Evolutionary conservation across 2,888 invertebrate genomes (phyloP).

Genomic region (Archips xylosteana): DNA sequence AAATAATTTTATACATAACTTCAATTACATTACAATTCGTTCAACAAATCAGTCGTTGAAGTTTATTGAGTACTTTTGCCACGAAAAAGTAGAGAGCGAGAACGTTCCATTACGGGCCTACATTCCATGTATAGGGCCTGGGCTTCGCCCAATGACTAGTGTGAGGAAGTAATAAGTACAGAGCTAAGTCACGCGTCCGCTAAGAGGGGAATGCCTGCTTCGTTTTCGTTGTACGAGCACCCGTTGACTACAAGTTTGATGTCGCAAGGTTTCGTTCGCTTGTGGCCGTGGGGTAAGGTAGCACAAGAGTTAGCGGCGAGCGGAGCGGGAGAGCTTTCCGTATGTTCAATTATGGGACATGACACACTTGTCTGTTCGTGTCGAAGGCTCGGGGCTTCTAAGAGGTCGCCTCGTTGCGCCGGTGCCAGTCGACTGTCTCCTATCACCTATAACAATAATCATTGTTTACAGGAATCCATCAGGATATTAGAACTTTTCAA

Average conservation of each 20-base stretch:
- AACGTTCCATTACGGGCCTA: slow-evolving; percentile 10
- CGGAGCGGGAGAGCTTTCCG: slow-evolving; percentile 54
- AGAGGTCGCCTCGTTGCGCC: slow-evolving; percentile 74
- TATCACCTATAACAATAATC: slow-evolving; percentile 74
- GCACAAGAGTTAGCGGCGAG: slow-evolving; percentile 46
- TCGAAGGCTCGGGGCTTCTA: slow-evolving; percentile 80
- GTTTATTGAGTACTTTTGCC: not conserved
- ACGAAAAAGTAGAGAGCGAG: not conserved
- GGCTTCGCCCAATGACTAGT: slow-evolving; percentile 60
- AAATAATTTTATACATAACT: not conserved
- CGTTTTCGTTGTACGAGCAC: slow-evolving; percentile 67
- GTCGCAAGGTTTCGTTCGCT: slow-evolving; percentile 58
- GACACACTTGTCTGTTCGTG: slow-evolving; percentile 87
- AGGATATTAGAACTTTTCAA: not conserved
- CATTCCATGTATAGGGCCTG: slow-evolving; percentile 26
- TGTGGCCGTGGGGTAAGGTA: slow-evolving; percentile 32
- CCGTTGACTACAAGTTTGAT: slow-evolving; percentile 76
- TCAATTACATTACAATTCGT: slow-evolving; percentile 1
- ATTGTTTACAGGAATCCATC: not conserved
- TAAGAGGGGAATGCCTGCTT: slow-evolving; percentile 73
- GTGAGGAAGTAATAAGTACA: slow-evolving; percentile 45
- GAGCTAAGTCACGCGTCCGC: slow-evolving; percentile 59
- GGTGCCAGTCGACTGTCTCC: slow-evolving; percentile 85
- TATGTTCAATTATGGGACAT: slow-evolving; percentile 89
- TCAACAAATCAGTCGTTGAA: slow-evolving; percentile 6